Base-by-base conservation (phyloP, 2,797 vertebrate genomes). In the Macropodus opercularis region DNA sequence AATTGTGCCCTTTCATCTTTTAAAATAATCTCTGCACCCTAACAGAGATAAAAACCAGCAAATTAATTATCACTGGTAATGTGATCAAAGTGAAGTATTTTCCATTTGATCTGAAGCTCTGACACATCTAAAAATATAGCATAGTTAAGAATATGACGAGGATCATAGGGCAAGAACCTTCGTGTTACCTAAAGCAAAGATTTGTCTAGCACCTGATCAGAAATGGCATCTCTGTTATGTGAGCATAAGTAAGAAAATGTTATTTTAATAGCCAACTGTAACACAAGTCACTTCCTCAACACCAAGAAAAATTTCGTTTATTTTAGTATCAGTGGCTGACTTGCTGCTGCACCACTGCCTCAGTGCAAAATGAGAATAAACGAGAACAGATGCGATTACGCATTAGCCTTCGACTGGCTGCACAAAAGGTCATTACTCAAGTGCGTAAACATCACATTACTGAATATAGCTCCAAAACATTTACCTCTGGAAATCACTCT, bases 321-420 rank as follows among this genome's bases (percentile, higher is more conserved):
- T n/a, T n/a, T n/a, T n/a, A n/a, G n/a, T n/a, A n/a, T n/a, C n/a
- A n/a, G n/a, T n/a, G n/a, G n/a, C n/a, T n/a, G n/a, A n/a, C n/a
- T n/a, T n/a, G 19, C 75, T 43, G 47, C 61, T 19, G 29, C 15
- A 24, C 62, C 15, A n/a, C 54, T 1, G 59, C 8, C 39, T 10
- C 47, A 63, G 54, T 62, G 42, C 63, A 63, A 72, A 86, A 89
- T 51, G 56, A 75, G 70, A 84, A 85, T 64, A 87, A 75, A 82
- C 54, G 12, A 51, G 63, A 81, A 72, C 55, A 80, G 66, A 87
- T 75, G 57, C 6, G 57, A 87, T 86, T 79, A 78, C 59, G 29
- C 63, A 61, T 64, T 60, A 64, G 47, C 53, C 36, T 14, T 13
- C 44, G 48, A 49, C 61, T 65, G 72, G 52, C 71, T 69, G 51